phyloP scores from a whole-genome alignment of 2,888 invertebrate species.

The Neoscelio sp. region DNA sequence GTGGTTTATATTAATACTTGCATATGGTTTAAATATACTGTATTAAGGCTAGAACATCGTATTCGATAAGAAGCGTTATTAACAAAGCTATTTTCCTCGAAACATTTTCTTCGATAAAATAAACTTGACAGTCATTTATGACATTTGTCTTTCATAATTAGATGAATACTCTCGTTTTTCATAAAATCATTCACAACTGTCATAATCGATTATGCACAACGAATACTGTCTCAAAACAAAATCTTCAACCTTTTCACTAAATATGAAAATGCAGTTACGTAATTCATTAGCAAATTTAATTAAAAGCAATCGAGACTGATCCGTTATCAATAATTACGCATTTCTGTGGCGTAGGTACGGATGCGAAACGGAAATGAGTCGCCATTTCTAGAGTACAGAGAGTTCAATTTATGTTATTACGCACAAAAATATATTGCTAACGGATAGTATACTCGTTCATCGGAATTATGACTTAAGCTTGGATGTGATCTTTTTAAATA shows the following conservation, averaged over 20 bases:
- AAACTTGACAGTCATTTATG: constrained; percentile 31
- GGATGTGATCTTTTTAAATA: constrained; percentile 5
- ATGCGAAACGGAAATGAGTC: constrained; percentile 19
- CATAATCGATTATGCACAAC: background rate
- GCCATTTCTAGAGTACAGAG: background rate
- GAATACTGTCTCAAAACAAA: constrained; percentile 18
- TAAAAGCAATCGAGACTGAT: constrained; percentile 15
- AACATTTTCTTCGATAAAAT: constrained; percentile 17
- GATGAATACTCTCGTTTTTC: constrained; percentile 15
- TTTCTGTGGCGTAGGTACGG: background rate
- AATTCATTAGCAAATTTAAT: constrained; percentile 13
- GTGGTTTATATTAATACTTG: constrained; percentile 8
- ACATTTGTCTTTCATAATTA: constrained; percentile 5
- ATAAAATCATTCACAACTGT: constrained; percentile 6
- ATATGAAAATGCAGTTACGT: background rate
- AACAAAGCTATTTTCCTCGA: constrained; percentile 24
- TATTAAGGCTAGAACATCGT: constrained; percentile 18
- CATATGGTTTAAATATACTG: constrained; percentile 3
- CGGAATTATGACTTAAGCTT: constrained; percentile 8
- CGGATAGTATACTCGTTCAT: constrained; percentile 10
- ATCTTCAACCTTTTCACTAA: constrained; percentile 1
- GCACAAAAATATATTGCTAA: background rate
- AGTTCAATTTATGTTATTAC: constrained; percentile 11
- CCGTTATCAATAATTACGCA: constrained; percentile 4
- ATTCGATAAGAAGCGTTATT: constrained; percentile 22